A percentile compares a stretch with the other conserved stretches of the same genome.
Conservation (phyloP, 1,140 invertebrate genomes). For the Calephelis nemesis region DNA sequence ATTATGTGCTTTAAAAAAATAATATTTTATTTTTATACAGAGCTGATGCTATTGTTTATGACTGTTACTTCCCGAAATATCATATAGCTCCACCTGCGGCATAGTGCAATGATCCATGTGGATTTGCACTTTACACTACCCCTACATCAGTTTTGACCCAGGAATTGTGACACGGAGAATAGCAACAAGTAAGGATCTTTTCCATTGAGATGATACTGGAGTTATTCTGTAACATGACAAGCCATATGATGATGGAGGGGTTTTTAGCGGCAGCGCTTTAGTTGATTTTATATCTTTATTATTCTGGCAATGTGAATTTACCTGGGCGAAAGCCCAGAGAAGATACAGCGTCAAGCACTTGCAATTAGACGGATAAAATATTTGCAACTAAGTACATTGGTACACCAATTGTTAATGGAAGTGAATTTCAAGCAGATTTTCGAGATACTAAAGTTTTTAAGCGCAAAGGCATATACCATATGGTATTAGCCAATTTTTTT, state of each 20-base stretch:
- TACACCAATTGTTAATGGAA: constrained; percentile 5
- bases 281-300: constrained; percentile 13
- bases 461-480: constrained; percentile 9
- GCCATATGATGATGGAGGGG: constrained; percentile 9
- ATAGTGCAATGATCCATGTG: constrained; percentile 4
- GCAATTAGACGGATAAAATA: constrained; percentile 1
- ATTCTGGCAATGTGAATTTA: constrained; percentile 6
- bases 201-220: constrained; percentile 10
- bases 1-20: too few relatives aligned
- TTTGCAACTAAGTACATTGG: not conserved
- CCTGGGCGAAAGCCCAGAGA: not conserved
- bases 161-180: not conserved
- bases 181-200: constrained; percentile 2
- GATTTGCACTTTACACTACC: constrained; percentile 2
- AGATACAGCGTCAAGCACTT: not conserved
- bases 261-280: constrained; percentile 5
- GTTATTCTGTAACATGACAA: constrained; percentile 4
- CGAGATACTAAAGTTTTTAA: constrained; percentile 14
- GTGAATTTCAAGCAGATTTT: not conserved
- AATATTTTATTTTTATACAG: not conserved
- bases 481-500: constrained; percentile 9
- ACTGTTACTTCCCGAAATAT: constrained; percentile 1
- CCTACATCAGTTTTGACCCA: not conserved
- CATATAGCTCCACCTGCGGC: constrained; percentile 9
- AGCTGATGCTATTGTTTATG: not conserved